Evolutionary conservation across 2,888 invertebrate species (phyloP), one percentile per base, ranked within the genome.

Genomic region (Drosophila neonasuta): DNA sequence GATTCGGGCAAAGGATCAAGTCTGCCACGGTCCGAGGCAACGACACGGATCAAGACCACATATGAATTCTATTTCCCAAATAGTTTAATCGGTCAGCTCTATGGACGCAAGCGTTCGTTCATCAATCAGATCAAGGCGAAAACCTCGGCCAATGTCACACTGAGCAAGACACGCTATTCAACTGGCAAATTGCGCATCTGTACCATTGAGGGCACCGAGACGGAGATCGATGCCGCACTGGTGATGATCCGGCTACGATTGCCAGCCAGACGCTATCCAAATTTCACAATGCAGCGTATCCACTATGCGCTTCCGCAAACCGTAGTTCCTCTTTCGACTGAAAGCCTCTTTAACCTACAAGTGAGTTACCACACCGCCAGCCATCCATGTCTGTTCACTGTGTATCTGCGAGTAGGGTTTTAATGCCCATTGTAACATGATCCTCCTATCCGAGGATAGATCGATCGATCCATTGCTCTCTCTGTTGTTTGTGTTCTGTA

Each of bases 231-330:
- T 79, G 93, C 93, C 74, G 97, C 98, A 36, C 91, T 98, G 90
- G 94, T 94, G 80, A 93, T 97, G 92, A 96, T 99, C 77, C 93
- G 96, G 81, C 94, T 95, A 76, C 95, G 95, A 90, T 96, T 98
- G 89, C 97, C 98, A 6, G 91, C 93, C 77, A 95, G 95, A 85
- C 93, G 94, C 79, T 97, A 95, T 91, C 96, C 97, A 0, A 93
- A 94, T 75, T 92, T 98, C 67, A 95, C 96, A 55, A 92, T 97
- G 89, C 88, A 91, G 70, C 88, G 89, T 69, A 89, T 91, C 60
- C 89, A 90, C 70, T 88, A 87, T 80, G 90, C 88, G 64, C 75
- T 88, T 71, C 89, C 90, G 69, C 89, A 90, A 84, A 85, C 89
- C 69, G 79, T 90, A 88, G 90, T 90, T 87, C 90, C 89, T 89